Percentiles rank a stretch among this genome's conserved stretches.
Evolutionary conservation across 2,797 vertebrate species (phyloP).

Genomic region (Mionectes olivaceus): DNA sequence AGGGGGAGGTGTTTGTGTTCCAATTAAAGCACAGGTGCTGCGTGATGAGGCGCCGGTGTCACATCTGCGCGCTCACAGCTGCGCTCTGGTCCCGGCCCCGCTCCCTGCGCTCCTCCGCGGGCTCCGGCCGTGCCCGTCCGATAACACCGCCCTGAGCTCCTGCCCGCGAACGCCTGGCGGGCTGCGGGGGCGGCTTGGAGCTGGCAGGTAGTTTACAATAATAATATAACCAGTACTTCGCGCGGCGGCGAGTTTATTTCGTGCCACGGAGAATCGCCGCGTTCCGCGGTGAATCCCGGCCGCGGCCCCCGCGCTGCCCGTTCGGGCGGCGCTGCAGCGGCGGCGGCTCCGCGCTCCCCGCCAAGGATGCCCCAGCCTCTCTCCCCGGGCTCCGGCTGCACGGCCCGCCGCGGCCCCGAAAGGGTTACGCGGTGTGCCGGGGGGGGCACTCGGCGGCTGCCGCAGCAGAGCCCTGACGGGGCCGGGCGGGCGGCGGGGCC

Average conservation of each 20-base stretch:
- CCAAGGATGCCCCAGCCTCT: not conserved
- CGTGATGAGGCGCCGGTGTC: not conserved
- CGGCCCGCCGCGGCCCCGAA: not conserved
- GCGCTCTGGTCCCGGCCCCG: not conserved
- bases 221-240: accelerated
- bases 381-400: not conserved
- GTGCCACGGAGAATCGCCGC: not conserved
- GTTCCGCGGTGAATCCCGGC: not conserved
- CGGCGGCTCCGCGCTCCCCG: not conserved
- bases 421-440: slow-evolving; percentile 76
- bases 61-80: not conserved
- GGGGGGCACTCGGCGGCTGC: slow-evolving; percentile 79
- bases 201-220: not conserved
- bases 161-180: not conserved
- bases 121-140: not conserved
- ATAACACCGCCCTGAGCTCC: accelerated
- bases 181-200: not conserved
- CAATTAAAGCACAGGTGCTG: not conserved
- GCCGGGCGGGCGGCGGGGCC: slow-evolving; percentile 72
- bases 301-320: not conserved
- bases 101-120: not conserved
- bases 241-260: not conserved
- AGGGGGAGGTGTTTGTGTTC: not conserved
- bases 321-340: accelerated
- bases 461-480: slow-evolving; percentile 78